Base-by-base conservation (phyloP, 2,797 vertebrate species). In the Enteromius unitaeniatus region DNA sequence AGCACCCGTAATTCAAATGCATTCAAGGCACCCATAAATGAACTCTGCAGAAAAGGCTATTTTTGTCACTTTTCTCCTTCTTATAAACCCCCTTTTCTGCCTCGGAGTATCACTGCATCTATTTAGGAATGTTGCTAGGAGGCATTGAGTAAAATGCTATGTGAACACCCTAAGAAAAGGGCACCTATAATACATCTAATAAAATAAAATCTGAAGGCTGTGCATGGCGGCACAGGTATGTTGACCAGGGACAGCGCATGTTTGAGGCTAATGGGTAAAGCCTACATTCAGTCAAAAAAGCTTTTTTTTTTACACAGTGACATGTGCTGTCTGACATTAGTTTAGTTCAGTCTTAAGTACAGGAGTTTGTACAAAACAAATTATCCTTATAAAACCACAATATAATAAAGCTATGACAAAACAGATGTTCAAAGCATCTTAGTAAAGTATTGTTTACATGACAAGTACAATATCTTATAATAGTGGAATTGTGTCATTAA, bases 71-170 rank as follows among this genome's bases (percentile, higher is more conserved):
- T 55, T 70, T 47, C 42, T 82, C 45, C 81, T 73, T 70, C 65
- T 83, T 82, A 86, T 84, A 55, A 65, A 60, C n/a, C 31, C 45
- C 49, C 26, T 45, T 47, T 65, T 69, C 62, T 37, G 76, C 68
- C 81, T 67, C 78, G 86, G 91, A 92, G 92, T 93, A 94, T 95
- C 94, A 95, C 91, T 92, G 91, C 92, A 95, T 95, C 94, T 95
- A 94, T 95, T 94, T 95, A 93, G 93, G 92, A 92, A 91, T 78
- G 91, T 93, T 92, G 93, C 93, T 94, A 92, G 92, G 93, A 94
- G 93, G 92, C 93, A 95, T 93, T 93, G 93, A 93, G 93, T 91
- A 92, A 92, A 95, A 95, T 88, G 93, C 92, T 93, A 94, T 92
- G 92, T 93, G 92, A 93, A 94, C 93, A 93, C 93, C 91, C 93